These are phyloP conservation scores for Xanthorhoe spadicearia DNA, from an alignment of 2,888 invertebrate genomes.

Conservation along the genomic window DNA sequence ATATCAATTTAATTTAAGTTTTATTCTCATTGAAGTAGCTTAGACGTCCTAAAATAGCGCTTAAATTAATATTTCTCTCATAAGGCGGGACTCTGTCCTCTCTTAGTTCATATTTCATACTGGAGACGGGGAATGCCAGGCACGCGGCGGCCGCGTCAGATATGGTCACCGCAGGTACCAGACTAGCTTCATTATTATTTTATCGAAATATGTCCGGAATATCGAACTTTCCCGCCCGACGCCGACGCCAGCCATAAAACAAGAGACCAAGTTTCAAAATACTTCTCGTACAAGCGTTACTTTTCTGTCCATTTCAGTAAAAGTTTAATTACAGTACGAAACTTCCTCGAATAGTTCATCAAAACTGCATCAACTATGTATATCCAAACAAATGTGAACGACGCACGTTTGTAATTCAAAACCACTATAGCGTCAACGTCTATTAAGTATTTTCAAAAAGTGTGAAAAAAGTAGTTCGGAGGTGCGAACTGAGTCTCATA, in stretches of 20 bases:
- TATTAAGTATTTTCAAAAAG: constrained; percentile 69
- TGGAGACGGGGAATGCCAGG: constrained; percentile 61
- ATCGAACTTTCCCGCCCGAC: constrained; percentile 38
- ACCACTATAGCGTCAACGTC: constrained; percentile 56
- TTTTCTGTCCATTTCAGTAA: constrained; percentile 29
- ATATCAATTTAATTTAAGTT: not conserved
- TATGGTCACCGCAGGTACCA: constrained; percentile 67
- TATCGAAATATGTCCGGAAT: constrained; percentile 52
- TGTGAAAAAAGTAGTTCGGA: constrained; percentile 77
- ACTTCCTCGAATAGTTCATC: constrained; percentile 39
- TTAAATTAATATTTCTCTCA: constrained; percentile 61
- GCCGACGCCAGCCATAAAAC: constrained; percentile 36
- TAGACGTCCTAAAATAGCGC: constrained; percentile 20
- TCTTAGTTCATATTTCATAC: constrained; percentile 70
- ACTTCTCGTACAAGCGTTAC: constrained; percentile 41
- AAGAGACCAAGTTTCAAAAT: constrained; percentile 42
- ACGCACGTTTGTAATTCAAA: constrained; percentile 59
- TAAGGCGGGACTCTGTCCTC: constrained; percentile 54
- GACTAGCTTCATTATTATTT: constrained; percentile 73
- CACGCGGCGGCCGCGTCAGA: constrained; percentile 61
- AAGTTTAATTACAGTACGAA: constrained; percentile 36
- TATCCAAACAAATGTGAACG: constrained; percentile 37
- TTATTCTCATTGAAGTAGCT: not conserved
- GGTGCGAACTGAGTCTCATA: constrained; percentile 80
- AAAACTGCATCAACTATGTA: constrained; percentile 31